Percentiles rank a stretch among this genome's conserved stretches.
These are phyloP conservation scores for Ispidina picta DNA, from an alignment of 2,797 vertebrate species.

Conservation along the genomic window DNA sequence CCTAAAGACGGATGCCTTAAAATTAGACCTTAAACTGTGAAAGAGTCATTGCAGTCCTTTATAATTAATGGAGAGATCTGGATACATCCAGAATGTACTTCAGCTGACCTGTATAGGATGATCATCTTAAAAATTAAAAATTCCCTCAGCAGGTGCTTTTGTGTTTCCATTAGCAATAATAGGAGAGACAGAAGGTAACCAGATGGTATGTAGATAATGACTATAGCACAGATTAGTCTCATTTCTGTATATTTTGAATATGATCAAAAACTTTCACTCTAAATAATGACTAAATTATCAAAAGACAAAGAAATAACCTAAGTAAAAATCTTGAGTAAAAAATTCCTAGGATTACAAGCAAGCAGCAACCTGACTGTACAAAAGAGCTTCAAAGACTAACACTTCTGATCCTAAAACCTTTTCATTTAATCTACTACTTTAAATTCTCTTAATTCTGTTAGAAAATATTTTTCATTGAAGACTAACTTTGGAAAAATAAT, in stretches of 20 bases:
- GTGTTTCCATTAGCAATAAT: background rate
- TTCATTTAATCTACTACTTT: background rate
- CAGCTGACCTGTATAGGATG: slow-evolving; percentile 26
- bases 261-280: background rate
- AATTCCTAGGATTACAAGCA: background rate
- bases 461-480: background rate
- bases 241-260: background rate
- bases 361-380: background rate
- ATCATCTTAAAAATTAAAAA: slow-evolving; percentile 51
- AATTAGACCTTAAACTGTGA: slow-evolving; percentile 25
- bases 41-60: background rate
- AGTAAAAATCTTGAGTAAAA: background rate
- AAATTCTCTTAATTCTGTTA: background rate
- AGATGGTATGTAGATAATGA: slow-evolving; percentile 26
- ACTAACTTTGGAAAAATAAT: background rate
- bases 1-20: background rate
- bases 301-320: background rate
- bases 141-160: slow-evolving; percentile 42
- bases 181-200: slow-evolving; percentile 25
- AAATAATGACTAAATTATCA: background rate
- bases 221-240: background rate
- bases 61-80: background rate
- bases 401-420: background rate
- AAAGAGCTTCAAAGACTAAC: background rate
- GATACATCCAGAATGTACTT: slow-evolving; percentile 1